Evolutionary conservation across 2,888 invertebrate species (phyloP).

Genomic region (Fissipunctia ypsillon): DNA sequence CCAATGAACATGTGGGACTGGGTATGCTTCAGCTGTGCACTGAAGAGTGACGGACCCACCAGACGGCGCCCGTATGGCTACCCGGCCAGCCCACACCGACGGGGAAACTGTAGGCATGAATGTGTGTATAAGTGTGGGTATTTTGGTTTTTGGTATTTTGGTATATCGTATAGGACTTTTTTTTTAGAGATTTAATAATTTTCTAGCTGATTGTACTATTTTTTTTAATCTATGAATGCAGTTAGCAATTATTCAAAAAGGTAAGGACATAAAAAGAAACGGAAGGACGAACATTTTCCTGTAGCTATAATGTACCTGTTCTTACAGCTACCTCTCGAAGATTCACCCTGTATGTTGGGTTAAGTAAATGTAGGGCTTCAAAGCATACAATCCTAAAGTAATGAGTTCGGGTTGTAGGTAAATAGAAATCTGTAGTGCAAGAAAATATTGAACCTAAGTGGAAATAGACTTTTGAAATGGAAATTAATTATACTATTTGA

Average conservation of each 20-base stretch:
- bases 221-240: not conserved
- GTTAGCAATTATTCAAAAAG: not conserved
- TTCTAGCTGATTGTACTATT: not conserved
- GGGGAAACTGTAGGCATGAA: slow-evolving; percentile 91
- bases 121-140: not conserved
- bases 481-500: not conserved
- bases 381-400: not conserved
- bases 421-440: not conserved
- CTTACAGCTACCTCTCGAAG: not conserved
- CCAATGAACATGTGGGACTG: slow-evolving; percentile 94
- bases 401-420: not conserved
- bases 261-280: not conserved
- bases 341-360: not conserved
- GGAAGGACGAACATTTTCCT: not conserved
- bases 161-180: not conserved
- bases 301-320: not conserved
- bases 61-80: slow-evolving; percentile 92
- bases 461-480: not conserved
- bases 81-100: slow-evolving; percentile 93
- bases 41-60: slow-evolving; percentile 93
- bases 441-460: slow-evolving; percentile 6
- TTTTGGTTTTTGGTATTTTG: not conserved
- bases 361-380: not conserved
- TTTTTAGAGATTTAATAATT: not conserved
- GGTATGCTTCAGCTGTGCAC: slow-evolving; percentile 94